Percentiles rank a stretch among this genome's conserved stretches.
Conservation (phyloP, 1,140 invertebrate species). For the Trichonephila clavata region DNA sequence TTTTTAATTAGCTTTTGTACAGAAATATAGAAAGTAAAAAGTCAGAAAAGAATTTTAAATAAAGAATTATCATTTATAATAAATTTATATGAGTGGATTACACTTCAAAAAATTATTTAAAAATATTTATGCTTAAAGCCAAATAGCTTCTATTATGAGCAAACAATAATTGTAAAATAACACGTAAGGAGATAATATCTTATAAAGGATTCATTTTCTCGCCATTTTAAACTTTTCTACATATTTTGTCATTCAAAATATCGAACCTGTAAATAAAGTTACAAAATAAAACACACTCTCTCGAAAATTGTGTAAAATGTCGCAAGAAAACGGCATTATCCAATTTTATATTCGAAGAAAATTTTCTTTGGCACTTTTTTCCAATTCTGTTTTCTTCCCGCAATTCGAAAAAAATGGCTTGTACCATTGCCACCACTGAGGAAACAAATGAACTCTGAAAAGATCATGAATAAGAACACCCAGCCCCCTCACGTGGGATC, state of each 20-base stretch:
- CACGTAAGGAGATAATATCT: background rate
- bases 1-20: no score
- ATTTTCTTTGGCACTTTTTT: background rate
- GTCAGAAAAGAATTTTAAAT: no score
- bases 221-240: background rate
- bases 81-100: no score
- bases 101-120: no score
- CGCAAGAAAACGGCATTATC: background rate
- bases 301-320: background rate
- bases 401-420: background rate
- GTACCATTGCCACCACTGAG: background rate
- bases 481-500: background rate
- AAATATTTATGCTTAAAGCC: no score
- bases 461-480: constrained; percentile 49
- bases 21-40: no score
- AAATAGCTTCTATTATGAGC: no score
- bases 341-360: constrained; percentile 1
- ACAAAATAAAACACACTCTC: background rate
- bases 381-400: background rate
- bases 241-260: background rate
- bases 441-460: constrained; percentile 36
- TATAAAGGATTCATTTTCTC: background rate
- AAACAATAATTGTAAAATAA: no score
- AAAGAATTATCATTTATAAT: no score
- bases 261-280: background rate